Evolutionary conservation across 2,113 vertebrate genomes (phyloP), one percentile per base, ranked within the genome.

Genomic region (Aythya baeri): DNA sequence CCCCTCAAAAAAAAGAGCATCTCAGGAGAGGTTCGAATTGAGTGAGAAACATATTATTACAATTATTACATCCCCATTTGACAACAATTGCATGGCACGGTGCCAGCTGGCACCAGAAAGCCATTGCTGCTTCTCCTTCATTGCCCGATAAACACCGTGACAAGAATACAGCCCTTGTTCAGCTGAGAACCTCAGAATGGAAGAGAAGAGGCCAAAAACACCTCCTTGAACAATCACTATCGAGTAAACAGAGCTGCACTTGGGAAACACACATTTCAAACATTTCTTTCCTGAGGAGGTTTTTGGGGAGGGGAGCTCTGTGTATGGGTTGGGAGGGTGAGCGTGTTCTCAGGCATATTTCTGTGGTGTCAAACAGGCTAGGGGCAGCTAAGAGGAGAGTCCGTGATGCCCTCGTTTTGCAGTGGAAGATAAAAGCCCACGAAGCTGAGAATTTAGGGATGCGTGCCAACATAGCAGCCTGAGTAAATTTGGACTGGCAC

Each of bases 151-250:
- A 84, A 95, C 86, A 91, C 38, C 0, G 5, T 71, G 88, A 93
- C 83, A 95, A 96, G 92, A 94, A 96, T 91, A 94, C 81, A 81
- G 77, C n/a, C 83, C 90, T 96, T 96, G 84, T 96, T 93, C 88
- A 36, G 49, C 29, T 92, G 83, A 91, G 65, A 96, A 92, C 38
- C 12, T 38, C 93, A 96, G 82, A 96, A 97, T 92, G 88, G 94
- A 67, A 86, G 74, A 89, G 72, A 29, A 93, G 74, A 92, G 59
- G 95, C 93, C 91, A 96, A 94, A 97, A 96, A 75, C 92, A 96
- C 95, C 94, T 96, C 94, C 95, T 94, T 95, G 95, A 97, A 97
- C 95, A 97, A 97, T 94, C 94, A 96, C 74, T 83, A 84, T 85
- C 76, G 5, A 93, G 91, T 96, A 96, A 96, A 96, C 91, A 96